Evolutionary conservation across 2,797 vertebrate species (phyloP).

Genomic region (Sardinella longiceps): DNA sequence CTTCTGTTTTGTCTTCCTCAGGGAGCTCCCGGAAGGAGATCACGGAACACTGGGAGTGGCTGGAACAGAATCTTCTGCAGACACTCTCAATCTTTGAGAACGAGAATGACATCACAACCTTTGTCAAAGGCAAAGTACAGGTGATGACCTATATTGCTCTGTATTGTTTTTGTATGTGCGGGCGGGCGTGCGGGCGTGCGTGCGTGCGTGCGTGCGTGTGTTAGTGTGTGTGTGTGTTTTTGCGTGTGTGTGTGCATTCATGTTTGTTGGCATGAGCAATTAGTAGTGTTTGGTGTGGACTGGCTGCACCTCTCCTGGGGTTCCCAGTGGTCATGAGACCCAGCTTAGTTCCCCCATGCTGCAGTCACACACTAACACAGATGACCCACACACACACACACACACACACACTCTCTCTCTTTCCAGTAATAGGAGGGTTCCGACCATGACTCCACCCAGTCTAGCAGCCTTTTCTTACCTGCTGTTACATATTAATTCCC

Average conservation of each 20-base stretch:
- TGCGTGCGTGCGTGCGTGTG: background rate
- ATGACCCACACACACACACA: no score
- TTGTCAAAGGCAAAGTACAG: slow-evolving; percentile 98
- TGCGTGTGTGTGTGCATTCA: background rate
- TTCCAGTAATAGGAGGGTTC: background rate
- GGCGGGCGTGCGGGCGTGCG: background rate
- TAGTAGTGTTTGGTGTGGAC: background rate
- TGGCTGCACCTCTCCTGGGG: background rate
- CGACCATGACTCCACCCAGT: background rate
- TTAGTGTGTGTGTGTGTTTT: background rate
- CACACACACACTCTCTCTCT: background rate
- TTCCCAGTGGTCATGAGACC: background rate
- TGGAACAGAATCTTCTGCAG: slow-evolving; percentile 95
- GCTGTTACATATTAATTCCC: background rate
- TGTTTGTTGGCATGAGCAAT: background rate
- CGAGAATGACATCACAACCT: slow-evolving; percentile 96
- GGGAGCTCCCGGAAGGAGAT: slow-evolving; percentile 94
- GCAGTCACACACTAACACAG: background rate
- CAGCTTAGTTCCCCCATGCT: background rate
- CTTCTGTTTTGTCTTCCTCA: slow-evolving; percentile 54
- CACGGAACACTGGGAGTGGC: slow-evolving; percentile 99
- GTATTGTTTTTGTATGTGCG: background rate
- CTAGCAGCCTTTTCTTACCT: background rate
- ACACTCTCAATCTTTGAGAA: slow-evolving; percentile 98
- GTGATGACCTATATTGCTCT: slow-evolving; percentile 61